phyloP scores from a whole-genome alignment of 1,140 invertebrate species.

The Scaptomyza hsui region DNA sequence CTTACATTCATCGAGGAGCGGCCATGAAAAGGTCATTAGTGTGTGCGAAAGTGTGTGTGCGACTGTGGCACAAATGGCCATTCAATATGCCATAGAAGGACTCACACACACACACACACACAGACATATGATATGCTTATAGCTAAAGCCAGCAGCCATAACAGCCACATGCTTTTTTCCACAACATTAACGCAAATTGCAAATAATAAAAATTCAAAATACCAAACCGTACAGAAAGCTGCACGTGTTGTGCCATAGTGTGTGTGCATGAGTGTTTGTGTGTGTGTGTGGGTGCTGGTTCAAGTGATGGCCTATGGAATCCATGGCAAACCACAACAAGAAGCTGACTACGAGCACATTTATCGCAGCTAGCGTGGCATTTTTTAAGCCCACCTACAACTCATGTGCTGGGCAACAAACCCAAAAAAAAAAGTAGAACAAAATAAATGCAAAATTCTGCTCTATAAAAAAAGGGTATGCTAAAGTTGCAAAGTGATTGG shows the following conservation, averaged over 20 bases:
- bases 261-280: conserved; percentile 27
- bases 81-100: conserved; percentile 73
- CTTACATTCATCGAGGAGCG: conserved; percentile 76
- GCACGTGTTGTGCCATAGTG: conserved; percentile 66
- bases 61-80: conserved; percentile 73
- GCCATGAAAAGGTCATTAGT: conserved; percentile 82
- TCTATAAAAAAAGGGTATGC: conserved; percentile 27
- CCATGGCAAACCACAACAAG: conserved; percentile 66
- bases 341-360: conserved; percentile 68
- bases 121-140: conserved; percentile 38
- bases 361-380: conserved; percentile 72
- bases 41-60: conserved; percentile 32
- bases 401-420: conserved; percentile 15
- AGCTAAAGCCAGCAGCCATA: conserved; percentile 78
- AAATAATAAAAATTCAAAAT: conserved; percentile 83
- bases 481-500: not conserved
- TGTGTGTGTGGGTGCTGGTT: conserved; percentile 13
- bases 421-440: conserved; percentile 8
- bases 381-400: conserved; percentile 72
- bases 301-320: conserved; percentile 36
- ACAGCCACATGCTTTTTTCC: conserved; percentile 82
- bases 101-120: conserved; percentile 15
- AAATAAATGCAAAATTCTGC: conserved; percentile 42
- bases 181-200: conserved; percentile 83
- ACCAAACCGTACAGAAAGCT: conserved; percentile 73